phyloP scores from a whole-genome alignment of 2,888 invertebrate genomes.

The Mesorhabditis spiculigera region DNA sequence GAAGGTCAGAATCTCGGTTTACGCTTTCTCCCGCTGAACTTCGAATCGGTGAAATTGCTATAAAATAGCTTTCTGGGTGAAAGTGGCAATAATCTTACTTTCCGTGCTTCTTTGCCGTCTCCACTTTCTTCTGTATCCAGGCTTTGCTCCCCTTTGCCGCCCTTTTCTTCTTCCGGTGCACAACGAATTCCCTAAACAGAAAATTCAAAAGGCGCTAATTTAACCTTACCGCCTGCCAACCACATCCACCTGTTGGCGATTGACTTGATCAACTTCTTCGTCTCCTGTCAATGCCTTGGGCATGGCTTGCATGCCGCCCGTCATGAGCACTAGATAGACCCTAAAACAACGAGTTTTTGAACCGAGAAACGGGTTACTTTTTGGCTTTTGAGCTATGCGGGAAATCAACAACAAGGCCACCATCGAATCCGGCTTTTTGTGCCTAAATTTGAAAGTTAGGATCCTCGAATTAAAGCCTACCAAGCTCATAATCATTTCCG shows the following conservation, averaged over 20 bases:
- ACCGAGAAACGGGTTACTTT: constrained; percentile 67
- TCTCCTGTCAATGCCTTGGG: constrained; percentile 66
- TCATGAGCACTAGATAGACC: constrained; percentile 87
- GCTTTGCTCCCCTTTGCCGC: constrained; percentile 68
- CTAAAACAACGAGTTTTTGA: constrained; percentile 38
- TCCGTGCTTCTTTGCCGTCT: constrained; percentile 81
- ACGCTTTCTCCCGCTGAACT: constrained; percentile 45
- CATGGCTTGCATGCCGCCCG: constrained; percentile 77
- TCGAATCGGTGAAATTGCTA: constrained; percentile 24
- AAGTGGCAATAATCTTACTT: constrained; percentile 55
- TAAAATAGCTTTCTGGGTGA: no score
- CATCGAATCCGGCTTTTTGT: constrained; percentile 93
- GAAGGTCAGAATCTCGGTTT: constrained; percentile 25
- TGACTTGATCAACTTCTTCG: constrained; percentile 16
- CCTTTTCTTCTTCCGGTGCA: constrained; percentile 18
- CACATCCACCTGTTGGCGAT: constrained; percentile 27
- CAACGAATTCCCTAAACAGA: constrained; percentile 8
- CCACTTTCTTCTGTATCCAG: constrained; percentile 92
- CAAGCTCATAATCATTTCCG: constrained; percentile 48
- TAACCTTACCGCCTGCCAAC: constrained; percentile 23
- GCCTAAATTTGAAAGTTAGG: constrained; percentile 71
- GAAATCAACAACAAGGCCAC: constrained; percentile 92
- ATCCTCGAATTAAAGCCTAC: constrained; percentile 5
- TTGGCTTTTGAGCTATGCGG: constrained; percentile 97
- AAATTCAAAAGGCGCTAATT: background rate